A percentile compares a stretch with the other conserved stretches of the same genome.
phyloP scores from a whole-genome alignment of 2,113 vertebrate species.

The Callocephalon fimbriatum region DNA sequence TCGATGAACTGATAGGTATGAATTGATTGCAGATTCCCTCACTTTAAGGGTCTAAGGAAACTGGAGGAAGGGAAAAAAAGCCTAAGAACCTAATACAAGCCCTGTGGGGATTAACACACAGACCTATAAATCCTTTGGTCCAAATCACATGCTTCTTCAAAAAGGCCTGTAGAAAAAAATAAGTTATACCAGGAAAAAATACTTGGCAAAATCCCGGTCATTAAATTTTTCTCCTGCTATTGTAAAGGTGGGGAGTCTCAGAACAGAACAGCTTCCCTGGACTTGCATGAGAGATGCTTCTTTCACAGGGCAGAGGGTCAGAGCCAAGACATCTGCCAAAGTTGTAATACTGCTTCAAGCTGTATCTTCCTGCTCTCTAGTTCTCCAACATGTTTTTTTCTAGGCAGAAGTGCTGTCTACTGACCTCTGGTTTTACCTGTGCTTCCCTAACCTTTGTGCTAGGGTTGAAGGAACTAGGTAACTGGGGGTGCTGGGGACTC shows the following conservation, averaged over 20 bases:
- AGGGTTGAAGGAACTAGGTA: neutral
- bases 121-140: neutral
- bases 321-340: neutral
- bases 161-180: neutral
- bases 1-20: neutral
- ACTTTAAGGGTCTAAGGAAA: neutral
- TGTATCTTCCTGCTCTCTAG: neutral
- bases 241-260: neutral
- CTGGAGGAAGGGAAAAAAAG: neutral
- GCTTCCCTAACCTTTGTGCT: neutral
- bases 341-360: neutral
- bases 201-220: neutral
- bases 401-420: neutral
- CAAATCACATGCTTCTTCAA: neutral
- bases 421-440: neutral
- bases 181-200: neutral
- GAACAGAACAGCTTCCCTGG: neutral
- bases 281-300: neutral
- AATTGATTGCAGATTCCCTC: neutral
- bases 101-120: neutral
- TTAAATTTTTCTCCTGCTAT: neutral
- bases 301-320: neutral
- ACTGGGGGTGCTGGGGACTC: neutral
- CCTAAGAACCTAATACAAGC: neutral
- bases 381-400: accelerated